Conservation (phyloP, 2,888 invertebrate genomes). For the Panzeria rudis region DNA sequence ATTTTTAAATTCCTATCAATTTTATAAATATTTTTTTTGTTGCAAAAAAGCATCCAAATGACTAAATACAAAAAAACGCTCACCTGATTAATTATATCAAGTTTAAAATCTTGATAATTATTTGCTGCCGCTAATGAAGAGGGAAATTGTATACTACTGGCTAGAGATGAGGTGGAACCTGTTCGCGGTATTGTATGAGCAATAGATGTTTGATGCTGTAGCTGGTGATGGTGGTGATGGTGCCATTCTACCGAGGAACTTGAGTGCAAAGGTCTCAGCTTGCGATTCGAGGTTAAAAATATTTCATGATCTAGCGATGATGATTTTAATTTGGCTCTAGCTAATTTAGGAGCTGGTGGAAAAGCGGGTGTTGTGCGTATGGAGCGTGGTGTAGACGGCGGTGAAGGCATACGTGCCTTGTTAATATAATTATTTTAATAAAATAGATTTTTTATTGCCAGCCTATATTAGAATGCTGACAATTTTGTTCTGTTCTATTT, state of each 20-base stretch:
- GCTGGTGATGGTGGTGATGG: slow-evolving; percentile 74
- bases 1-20: slow-evolving; percentile 41
- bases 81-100: slow-evolving; percentile 83
- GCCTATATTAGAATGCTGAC: not conserved
- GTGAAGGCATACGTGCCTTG: slow-evolving; percentile 70
- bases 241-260: slow-evolving; percentile 75
- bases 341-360: slow-evolving; percentile 68
- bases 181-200: slow-evolving; percentile 77
- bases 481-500: not conserved
- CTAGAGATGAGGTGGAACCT: slow-evolving; percentile 80
- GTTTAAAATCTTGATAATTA: slow-evolving; percentile 82
- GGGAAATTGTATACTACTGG: slow-evolving; percentile 76
- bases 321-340: slow-evolving; percentile 77
- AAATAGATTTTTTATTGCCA: slow-evolving; percentile 12
- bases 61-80: slow-evolving; percentile 46
- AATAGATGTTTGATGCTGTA: slow-evolving; percentile 68
- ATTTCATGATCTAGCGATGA: slow-evolving; percentile 80
- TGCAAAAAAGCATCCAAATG: not conserved
- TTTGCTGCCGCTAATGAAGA: slow-evolving; percentile 75
- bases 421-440: slow-evolving; percentile 16
- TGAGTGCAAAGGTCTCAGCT: slow-evolving; percentile 69
- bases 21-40: not conserved
- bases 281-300: slow-evolving; percentile 77
- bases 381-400: slow-evolving; percentile 68
- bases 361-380: slow-evolving; percentile 66